Base-by-base conservation (phyloP, 2,113 vertebrate genomes). In the Leptobrachium leishanense region DNA sequence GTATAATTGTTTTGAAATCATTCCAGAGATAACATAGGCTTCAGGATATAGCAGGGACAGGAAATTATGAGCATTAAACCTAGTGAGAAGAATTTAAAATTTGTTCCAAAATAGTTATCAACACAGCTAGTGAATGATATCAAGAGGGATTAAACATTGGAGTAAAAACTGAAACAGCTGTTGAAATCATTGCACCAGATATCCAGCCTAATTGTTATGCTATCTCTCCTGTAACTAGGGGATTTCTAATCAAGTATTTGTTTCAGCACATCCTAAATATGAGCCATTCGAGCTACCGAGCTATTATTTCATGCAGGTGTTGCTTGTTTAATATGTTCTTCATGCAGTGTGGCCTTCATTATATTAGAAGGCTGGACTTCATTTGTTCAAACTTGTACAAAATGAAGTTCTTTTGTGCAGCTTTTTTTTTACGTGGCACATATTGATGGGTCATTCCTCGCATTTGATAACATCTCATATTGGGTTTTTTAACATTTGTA, bases 41-140 rank as follows among this genome's bases (percentile, higher is more conserved):
- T 12, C 63, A 57, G 65, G 64, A 76, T 43, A 77, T 43, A 69
- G 42, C 12, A 55, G 50, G 66, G 42, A 69, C 75, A 77, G 75
- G 66, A 77, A 77, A 77, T 59, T 69, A 15, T 43, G 66, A 44
- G 1, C 68, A 46, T 15, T 69, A 12, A 46, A 69, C 44, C 6
- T 15, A 67, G 13, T 43, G 13, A 69, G 53, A 54, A 44, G 55
- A 69, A 77, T 57, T 67, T 40, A 31, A 13, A 42, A 1, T 43
- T 9, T 5, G 44, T 76, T 75, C 74, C 63, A 64, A 41, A 67
- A 67, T 5, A 64, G 62, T 39, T 64, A 11, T 67, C 65, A 7
- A 42, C n/a, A 67, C 15, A 11, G 2, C 72, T 44, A 5, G 6
- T 68, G 10, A 67, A 20, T 68, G 12, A 59, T 69, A 62, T 77